Conservation (phyloP, 2,888 invertebrate genomes). For the Pandemis heparana region DNA sequence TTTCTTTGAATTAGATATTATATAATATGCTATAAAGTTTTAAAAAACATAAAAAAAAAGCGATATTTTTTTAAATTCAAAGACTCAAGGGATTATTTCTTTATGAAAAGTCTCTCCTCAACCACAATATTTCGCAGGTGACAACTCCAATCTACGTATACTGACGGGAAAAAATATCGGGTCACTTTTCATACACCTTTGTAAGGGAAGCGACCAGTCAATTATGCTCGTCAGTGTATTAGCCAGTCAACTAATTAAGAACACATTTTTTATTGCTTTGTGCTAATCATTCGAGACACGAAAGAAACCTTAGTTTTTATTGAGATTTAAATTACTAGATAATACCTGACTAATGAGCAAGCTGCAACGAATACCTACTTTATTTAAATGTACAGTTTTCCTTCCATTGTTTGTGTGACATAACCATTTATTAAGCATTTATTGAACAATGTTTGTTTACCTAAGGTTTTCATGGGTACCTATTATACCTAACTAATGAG, state of each 20-base stretch:
- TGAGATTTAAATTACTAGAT: not conserved
- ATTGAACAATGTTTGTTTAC: not conserved
- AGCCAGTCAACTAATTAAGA: constrained; percentile 8
- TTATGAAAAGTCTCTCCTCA: no score
- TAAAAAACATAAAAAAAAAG: no score
- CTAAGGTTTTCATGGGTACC: not conserved
- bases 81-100: no score
- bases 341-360: constrained; percentile 29
- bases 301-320: constrained; percentile 52
- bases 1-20: no score
- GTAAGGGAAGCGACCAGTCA: no score
- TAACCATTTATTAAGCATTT: constrained; percentile 33
- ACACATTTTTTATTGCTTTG: constrained; percentile 27
- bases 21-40: no score
- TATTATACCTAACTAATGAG: not conserved
- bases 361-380: constrained; percentile 28
- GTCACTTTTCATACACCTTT: no score
- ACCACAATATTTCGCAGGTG: no score
- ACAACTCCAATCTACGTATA: no score
- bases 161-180: no score
- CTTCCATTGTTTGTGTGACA: constrained; percentile 53
- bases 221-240: not conserved
- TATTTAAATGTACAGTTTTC: constrained; percentile 48
- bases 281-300: constrained; percentile 53
- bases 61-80: no score